These are phyloP conservation scores for Hartigia nigra DNA, from an alignment of 2,888 invertebrate species.

Conservation along the genomic window DNA sequence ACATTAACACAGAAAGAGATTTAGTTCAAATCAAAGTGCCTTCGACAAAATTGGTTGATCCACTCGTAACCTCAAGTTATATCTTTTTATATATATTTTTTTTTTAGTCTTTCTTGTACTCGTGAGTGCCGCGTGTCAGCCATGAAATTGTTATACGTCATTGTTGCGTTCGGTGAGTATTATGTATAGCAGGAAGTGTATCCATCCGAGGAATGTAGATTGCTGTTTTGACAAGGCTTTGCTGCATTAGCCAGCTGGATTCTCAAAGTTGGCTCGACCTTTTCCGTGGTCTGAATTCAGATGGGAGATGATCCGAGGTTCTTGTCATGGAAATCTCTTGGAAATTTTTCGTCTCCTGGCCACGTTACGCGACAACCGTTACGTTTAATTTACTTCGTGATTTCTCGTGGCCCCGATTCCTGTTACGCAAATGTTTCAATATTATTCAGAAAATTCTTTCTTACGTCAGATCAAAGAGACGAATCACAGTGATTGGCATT, in stretches of 20 bases:
- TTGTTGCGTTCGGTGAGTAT: background rate
- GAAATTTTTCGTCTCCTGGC: background rate
- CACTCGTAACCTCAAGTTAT: background rate
- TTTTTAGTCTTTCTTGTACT: background rate
- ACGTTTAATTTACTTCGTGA: background rate
- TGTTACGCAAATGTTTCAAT: background rate
- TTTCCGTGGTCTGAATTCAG: background rate
- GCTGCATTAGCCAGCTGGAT: background rate
- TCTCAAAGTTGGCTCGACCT: background rate
- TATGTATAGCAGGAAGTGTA: background rate
- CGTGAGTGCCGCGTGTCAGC: background rate
- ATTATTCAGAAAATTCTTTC: background rate
- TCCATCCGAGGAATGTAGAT: background rate
- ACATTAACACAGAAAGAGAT: background rate
- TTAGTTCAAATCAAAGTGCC: background rate
- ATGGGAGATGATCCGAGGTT: background rate
- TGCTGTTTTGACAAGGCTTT: background rate
- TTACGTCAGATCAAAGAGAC: background rate
- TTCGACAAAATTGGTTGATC: background rate
- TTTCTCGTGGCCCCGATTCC: background rate
- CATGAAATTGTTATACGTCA: conserved; percentile 1
- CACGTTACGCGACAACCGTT: background rate
- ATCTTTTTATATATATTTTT: background rate
- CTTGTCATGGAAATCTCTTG: background rate
- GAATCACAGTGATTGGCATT: background rate